Percentiles rank a stretch among this genome's conserved stretches.
phyloP scores from a whole-genome alignment of 64 coral and sea anemone genomes.

The Actinia equina region DNA sequence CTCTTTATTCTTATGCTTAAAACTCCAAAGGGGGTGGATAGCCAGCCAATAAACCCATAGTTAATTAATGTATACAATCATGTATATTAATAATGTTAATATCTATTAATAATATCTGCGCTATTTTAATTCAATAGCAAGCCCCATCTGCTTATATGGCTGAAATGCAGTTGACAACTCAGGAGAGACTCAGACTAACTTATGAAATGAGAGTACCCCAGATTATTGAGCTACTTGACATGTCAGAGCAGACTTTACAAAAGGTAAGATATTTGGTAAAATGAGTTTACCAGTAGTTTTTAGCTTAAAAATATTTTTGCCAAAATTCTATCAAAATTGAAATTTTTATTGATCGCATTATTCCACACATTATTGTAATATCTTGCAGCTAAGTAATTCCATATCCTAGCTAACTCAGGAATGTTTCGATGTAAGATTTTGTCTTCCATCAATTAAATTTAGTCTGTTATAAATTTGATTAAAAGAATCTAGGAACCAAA shows the following conservation, averaged over 20 bases:
- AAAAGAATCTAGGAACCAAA: too few relatives aligned
- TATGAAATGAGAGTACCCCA: conserved; percentile 98
- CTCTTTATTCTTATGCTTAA: too few relatives aligned
- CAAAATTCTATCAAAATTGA: too few relatives aligned
- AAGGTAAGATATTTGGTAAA: conserved; percentile 42
- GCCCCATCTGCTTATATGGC: conserved; percentile 97
- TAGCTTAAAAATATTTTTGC: too few relatives aligned
- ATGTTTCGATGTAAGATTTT: too few relatives aligned
- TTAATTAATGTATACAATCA: background rate
- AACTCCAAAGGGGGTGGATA: too few relatives aligned
- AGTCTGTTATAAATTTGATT: background rate
- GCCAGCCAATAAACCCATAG: background rate
- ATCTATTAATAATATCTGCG: too few relatives aligned
- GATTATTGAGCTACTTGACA: conserved; percentile 97
- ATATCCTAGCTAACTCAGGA: too few relatives aligned
- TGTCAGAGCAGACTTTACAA: conserved; percentile 98
- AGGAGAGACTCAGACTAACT: conserved; percentile 83
- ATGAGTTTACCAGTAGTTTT: too few relatives aligned
- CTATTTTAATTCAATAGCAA: conserved; percentile 49
- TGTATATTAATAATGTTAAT: background rate
- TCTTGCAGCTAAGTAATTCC: too few relatives aligned
- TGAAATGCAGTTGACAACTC: conserved; percentile 95
- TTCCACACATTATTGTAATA: too few relatives aligned
- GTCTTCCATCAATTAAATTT: background rate
- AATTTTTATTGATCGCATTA: too few relatives aligned